A percentile compares a stretch with the other conserved stretches of the same genome.
These are phyloP conservation scores for Psilopogon haemacephalus DNA, from an alignment of 2,113 vertebrate genomes.

Conservation along the genomic window DNA sequence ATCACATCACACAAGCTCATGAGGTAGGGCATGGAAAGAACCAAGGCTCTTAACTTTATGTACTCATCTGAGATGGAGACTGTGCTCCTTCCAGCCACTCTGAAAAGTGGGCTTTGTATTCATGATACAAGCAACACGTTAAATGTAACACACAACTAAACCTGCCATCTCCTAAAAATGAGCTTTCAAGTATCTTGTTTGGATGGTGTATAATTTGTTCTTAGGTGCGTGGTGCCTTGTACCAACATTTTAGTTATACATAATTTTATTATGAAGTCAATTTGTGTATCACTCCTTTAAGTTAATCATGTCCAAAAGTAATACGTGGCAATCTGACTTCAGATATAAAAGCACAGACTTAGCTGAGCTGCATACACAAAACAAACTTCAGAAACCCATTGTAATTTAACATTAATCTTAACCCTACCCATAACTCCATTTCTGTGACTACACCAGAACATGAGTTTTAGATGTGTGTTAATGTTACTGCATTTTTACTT, in stretches of 20 bases:
- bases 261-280: slow-evolving; percentile 12
- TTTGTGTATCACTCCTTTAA: not conserved
- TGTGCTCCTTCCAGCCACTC: not conserved
- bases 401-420: slow-evolving; percentile 1
- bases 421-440: not conserved
- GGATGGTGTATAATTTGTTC: not conserved
- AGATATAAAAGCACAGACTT: not conserved
- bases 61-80: not conserved
- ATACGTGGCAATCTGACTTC: not conserved
- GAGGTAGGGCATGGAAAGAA: not conserved
- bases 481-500: not conserved
- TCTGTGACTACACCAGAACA: not conserved
- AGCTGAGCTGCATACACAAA: not conserved
- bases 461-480: not conserved
- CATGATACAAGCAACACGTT: not conserved
- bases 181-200: not conserved
- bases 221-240: not conserved
- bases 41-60: not conserved
- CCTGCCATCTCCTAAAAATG: not conserved
- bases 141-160: not conserved
- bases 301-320: not conserved
- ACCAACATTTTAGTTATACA: not conserved
- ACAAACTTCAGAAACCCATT: slow-evolving; percentile 1
- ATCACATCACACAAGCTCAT: not conserved
- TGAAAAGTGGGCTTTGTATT: not conserved